Evolutionary conservation across 2,797 vertebrate genomes (phyloP).

Genomic region (Danio tinwini): DNA sequence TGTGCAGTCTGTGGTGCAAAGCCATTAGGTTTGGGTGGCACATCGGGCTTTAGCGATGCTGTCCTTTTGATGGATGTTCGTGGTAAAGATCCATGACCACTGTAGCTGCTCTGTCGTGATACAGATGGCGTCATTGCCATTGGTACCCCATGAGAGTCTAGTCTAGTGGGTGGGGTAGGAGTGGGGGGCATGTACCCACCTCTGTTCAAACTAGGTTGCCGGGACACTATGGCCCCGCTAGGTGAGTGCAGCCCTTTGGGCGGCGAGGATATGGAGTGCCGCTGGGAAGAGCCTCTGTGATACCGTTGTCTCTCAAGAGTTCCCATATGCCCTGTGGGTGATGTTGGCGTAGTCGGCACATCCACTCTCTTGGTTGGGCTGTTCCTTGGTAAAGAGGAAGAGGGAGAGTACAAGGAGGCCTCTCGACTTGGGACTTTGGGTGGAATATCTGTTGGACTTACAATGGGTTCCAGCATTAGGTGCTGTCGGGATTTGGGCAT

Average conservation of each 20-base stretch:
- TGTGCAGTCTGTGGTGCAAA: conserved; percentile 92
- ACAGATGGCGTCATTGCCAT: conserved; percentile 88
- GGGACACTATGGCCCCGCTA: conserved; percentile 91
- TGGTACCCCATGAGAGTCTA: conserved; percentile 92
- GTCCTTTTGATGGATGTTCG: conserved; percentile 95
- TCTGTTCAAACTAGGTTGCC: conserved; percentile 94
- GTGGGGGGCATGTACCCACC: conserved; percentile 90
- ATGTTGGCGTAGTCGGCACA: conserved; percentile 86
- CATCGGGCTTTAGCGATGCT: conserved; percentile 95
- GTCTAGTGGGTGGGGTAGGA: conserved; percentile 87
- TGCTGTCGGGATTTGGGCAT: conserved; percentile 89
- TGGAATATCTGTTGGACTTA: conserved; percentile 91
- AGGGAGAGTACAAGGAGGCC: conserved; percentile 95
- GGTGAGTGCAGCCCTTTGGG: conserved; percentile 92
- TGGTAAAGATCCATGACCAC: conserved; percentile 93
- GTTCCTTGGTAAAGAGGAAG: conserved; percentile 94
- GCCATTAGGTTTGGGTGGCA: conserved; percentile 96
- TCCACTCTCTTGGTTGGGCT: conserved; percentile 98
- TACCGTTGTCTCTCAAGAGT: conserved; percentile 95
- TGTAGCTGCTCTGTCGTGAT: conserved; percentile 94
- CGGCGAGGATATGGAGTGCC: conserved; percentile 94
- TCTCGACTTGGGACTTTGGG: conserved; percentile 96
- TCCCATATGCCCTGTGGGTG: conserved; percentile 87
- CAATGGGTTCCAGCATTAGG: conserved; percentile 93
- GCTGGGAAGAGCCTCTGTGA: conserved; percentile 94